Percentiles rank a stretch among this genome's conserved stretches.
Conservation (phyloP, 2,113 vertebrate species). For the Oncorhynchus gorbuscha region DNA sequence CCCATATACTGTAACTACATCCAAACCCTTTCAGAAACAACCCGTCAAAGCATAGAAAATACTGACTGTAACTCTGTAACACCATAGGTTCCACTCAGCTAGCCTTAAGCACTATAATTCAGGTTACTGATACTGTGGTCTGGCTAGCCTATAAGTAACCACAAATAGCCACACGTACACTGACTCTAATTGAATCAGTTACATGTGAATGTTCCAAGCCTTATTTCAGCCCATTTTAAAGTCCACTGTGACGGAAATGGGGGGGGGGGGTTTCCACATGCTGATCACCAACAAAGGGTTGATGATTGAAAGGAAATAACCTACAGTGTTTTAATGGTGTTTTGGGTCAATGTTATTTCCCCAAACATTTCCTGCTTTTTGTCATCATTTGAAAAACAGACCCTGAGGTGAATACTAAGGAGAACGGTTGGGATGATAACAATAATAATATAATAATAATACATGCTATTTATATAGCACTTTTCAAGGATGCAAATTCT, state of each 20-base stretch:
- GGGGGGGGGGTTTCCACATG: conserved; percentile 39
- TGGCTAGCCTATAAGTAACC: too few relatives aligned
- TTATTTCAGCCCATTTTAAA: background rate
- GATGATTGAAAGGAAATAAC: conserved; percentile 64
- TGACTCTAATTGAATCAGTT: background rate
- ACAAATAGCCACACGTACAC: too few relatives aligned
- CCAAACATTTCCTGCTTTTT: conserved; percentile 50
- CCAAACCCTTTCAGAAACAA: too few relatives aligned
- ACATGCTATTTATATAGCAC: too few relatives aligned
- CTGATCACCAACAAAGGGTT: conserved; percentile 54
- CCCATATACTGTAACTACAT: background rate
- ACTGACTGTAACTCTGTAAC: too few relatives aligned
- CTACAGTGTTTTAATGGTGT: conserved; percentile 19
- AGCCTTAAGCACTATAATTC: background rate
- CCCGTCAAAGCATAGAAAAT: too few relatives aligned
- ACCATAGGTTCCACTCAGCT: too few relatives aligned
- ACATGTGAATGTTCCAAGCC: background rate
- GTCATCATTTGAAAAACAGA: too few relatives aligned
- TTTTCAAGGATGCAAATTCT: too few relatives aligned
- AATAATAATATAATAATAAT: too few relatives aligned
- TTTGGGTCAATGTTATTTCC: conserved; percentile 47
- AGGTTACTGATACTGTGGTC: background rate
- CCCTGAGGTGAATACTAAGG: too few relatives aligned
- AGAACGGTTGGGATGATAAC: too few relatives aligned
- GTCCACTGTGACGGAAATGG: conserved; percentile 20